Percentiles rank a stretch among this genome's conserved stretches.
These are phyloP conservation scores for Exephanes ischioxanthus DNA, from an alignment of 2,888 invertebrate species.

Conservation along the genomic window DNA sequence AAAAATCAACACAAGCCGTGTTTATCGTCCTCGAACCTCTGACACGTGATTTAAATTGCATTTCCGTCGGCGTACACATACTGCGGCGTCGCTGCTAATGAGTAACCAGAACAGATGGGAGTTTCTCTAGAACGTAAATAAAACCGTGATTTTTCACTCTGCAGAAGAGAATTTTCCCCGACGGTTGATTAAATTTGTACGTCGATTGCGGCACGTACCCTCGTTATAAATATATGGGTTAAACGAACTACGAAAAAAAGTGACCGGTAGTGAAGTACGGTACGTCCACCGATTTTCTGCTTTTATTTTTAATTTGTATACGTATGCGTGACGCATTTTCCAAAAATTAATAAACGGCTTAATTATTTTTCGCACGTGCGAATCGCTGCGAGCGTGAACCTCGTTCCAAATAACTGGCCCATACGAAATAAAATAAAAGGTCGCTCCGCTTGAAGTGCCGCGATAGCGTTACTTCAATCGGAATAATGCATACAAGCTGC, in stretches of 20 bases:
- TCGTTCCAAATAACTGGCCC: not conserved
- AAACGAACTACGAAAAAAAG: not conserved
- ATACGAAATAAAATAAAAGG: not conserved
- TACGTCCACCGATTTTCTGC: not conserved
- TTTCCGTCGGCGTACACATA: constrained; percentile 7
- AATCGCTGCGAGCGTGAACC: not conserved
- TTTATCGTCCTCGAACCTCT: not conserved
- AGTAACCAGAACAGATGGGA: not conserved
- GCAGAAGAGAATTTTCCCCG: not conserved
- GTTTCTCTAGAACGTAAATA: not conserved
- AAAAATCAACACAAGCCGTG: not conserved
- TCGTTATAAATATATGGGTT: constrained; percentile 9
- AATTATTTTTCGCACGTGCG: not conserved
- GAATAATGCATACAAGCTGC: not conserved
- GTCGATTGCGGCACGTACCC: not conserved
- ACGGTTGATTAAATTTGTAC: not conserved
- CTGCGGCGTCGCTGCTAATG: not conserved
- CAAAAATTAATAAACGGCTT: constrained; percentile 8
- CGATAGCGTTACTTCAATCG: not conserved
- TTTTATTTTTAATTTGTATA: not conserved
- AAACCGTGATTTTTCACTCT: not conserved
- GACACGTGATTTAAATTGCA: constrained; percentile 23
- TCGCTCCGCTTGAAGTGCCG: not conserved
- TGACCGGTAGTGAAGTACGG: not conserved
- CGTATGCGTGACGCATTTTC: not conserved